A percentile compares a stretch with the other conserved stretches of the same genome.
Evolutionary conservation across 2,888 invertebrate species (phyloP).

Genomic region (Acleris holmiana): DNA sequence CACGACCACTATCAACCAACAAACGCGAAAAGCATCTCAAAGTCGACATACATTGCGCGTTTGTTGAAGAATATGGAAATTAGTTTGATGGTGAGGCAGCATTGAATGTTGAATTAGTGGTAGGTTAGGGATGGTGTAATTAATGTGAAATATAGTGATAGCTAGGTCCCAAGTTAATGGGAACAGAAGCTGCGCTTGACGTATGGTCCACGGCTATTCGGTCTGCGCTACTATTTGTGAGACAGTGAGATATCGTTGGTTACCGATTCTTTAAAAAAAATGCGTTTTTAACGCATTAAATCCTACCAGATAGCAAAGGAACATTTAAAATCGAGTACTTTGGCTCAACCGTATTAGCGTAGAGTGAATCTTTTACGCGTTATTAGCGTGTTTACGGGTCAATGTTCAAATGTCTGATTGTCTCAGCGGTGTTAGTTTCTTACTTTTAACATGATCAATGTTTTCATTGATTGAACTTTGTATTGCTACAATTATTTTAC

Average conservation of each 20-base stretch:
- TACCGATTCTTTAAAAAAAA: slow-evolving; percentile 15
- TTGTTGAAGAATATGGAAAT: background rate
- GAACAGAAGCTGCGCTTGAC: slow-evolving; percentile 27
- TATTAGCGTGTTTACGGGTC: too few species aligned
- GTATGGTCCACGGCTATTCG: slow-evolving; percentile 29
- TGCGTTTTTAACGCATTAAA: background rate
- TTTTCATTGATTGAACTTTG: too few species aligned
- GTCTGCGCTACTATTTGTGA: slow-evolving; percentile 3
- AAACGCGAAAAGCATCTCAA: background rate
- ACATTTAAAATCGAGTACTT: too few species aligned
- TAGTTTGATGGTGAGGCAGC: background rate
- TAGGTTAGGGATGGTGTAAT: slow-evolving; percentile 17
- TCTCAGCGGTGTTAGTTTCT: too few species aligned
- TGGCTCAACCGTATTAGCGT: too few species aligned
- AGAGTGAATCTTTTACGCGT: too few species aligned
- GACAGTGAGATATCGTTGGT: slow-evolving; percentile 32
- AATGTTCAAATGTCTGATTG: too few species aligned
- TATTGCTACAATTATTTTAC: too few species aligned
- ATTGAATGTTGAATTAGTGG: background rate
- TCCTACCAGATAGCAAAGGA: background rate
- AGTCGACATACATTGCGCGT: slow-evolving; percentile 4
- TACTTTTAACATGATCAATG: too few species aligned
- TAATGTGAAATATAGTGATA: slow-evolving; percentile 33
- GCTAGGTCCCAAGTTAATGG: slow-evolving; percentile 31
- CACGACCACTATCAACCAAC: slow-evolving; percentile 5